Conservation (phyloP, 2,113 vertebrate genomes). For the Camelus bactrianus region DNA sequence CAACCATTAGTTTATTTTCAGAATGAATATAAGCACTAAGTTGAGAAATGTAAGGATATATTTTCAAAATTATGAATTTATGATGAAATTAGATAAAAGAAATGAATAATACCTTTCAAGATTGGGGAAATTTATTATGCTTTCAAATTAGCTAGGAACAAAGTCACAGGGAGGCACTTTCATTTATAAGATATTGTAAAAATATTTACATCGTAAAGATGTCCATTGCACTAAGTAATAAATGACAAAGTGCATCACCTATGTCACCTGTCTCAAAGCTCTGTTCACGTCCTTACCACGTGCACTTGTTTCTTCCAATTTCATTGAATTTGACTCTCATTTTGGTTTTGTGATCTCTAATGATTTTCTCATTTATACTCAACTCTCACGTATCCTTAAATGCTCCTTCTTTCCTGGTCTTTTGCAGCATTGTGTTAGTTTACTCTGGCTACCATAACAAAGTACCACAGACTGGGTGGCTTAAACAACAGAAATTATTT, state of each 20-base stretch:
- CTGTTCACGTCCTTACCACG: not conserved
- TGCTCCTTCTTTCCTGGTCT: not conserved
- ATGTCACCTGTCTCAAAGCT: not conserved
- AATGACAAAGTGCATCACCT: not conserved
- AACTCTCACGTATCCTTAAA: not conserved
- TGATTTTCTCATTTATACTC: not conserved
- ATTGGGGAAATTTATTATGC: not conserved
- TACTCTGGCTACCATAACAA: not conserved
- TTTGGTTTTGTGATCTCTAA: not conserved
- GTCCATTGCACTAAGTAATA: not conserved
- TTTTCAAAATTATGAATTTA: not conserved
- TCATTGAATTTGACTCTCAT: not conserved
- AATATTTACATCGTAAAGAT: not conserved
- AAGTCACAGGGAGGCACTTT: not conserved
- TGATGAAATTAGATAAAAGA: not conserved
- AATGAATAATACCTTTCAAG: not conserved
- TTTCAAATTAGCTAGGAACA: not conserved
- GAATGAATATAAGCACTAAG: not conserved
- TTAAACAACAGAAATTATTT: not conserved
- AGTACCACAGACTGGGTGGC: no score
- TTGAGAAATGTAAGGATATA: not conserved
- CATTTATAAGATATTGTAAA: not conserved
- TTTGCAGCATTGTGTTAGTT: not conserved
- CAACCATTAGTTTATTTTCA: constrained; percentile 56
- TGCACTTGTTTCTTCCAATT: not conserved